Base-by-base conservation (phyloP, 2,113 vertebrate species). In the Xyrauchen texanus region DNA sequence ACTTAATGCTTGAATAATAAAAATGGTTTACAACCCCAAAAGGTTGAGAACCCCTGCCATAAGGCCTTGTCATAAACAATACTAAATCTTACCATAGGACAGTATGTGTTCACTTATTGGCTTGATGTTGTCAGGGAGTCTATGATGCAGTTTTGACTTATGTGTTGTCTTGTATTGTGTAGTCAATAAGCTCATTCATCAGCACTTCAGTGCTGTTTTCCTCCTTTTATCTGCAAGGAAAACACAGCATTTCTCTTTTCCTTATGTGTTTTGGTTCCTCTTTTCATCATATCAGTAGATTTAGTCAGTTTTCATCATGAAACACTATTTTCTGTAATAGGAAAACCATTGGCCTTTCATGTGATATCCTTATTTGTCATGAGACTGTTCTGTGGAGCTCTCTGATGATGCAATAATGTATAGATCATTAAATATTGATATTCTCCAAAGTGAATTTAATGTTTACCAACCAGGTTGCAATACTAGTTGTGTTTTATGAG, bases 371-470 rank as follows among this genome's bases (percentile, higher is more conserved):
- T 84, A 86, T 93, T 91, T 91, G 87, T 90, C 92, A 91, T 5
- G 34, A 93, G 91, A 92, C 93, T 93, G 89, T 92, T 93, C 90
- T 91, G 85, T 92, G 93, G 93, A 92, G 93, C 90, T 93, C 90
- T 87, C 88, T 90, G 89, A 93, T 92, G 93, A 94, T 94, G 95
- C 95, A 96, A 96, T 96, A 96, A 96, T 96, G 95, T 96, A 96
- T 93, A 96, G 95, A 91, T 92, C 86, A 90, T 92, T 78, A 87
- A 88, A 86, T 92, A 92, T 94, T 92, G 93, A 91, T 94, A 94
- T 93, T 87, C 88, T 86, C 93, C 87, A 82, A 87, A 65, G 85
- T 80, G 69, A 93, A 90, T 91, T 91, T 88, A 94, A 90, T 93
- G 89, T 94, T 93, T 86, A 91, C 85, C 86, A 84, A 90, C 78